Conservation (phyloP, 2,888 invertebrate genomes). For the Catocala fraxini region DNA sequence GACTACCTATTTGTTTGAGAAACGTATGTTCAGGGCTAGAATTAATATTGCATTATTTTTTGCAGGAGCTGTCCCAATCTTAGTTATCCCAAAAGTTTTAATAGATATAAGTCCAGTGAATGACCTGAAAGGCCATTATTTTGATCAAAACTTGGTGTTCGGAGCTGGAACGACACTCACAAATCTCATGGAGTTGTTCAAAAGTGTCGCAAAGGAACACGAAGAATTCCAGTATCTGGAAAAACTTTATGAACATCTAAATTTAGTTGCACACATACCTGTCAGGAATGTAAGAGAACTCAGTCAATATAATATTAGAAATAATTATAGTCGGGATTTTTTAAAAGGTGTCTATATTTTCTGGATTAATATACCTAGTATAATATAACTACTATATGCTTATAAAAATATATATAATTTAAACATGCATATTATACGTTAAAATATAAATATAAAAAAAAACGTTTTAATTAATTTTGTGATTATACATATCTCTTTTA, state of each 20-base stretch:
- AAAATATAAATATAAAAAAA: too few relatives aligned
- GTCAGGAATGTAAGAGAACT: conserved; percentile 90
- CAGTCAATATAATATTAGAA: neutral
- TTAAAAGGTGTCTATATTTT: too few relatives aligned
- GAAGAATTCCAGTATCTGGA: conserved; percentile 88
- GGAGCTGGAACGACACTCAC: conserved; percentile 89
- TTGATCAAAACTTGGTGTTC: conserved; percentile 81
- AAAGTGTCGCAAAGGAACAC: conserved; percentile 57
- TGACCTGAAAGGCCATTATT: conserved; percentile 82
- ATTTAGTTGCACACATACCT: conserved; percentile 91
- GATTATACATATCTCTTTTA: too few relatives aligned
- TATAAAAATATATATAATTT: too few relatives aligned
- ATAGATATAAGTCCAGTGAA: conserved; percentile 89
- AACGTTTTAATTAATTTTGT: too few relatives aligned
- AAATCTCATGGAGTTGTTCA: conserved; percentile 84
- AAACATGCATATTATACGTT: too few relatives aligned
- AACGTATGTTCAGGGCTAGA: neutral
- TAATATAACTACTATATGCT: too few relatives aligned
- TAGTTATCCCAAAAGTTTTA: conserved; percentile 80
- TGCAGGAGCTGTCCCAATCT: conserved; percentile 78
- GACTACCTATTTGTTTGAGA: neutral
- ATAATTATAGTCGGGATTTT: too few relatives aligned
- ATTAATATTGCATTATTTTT: conserved; percentile 1
- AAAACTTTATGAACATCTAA: conserved; percentile 89
- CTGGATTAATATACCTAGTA: too few relatives aligned